Conservation (phyloP, 1,140 invertebrate species). For the Diachasmimorpha longicaudata region DNA sequence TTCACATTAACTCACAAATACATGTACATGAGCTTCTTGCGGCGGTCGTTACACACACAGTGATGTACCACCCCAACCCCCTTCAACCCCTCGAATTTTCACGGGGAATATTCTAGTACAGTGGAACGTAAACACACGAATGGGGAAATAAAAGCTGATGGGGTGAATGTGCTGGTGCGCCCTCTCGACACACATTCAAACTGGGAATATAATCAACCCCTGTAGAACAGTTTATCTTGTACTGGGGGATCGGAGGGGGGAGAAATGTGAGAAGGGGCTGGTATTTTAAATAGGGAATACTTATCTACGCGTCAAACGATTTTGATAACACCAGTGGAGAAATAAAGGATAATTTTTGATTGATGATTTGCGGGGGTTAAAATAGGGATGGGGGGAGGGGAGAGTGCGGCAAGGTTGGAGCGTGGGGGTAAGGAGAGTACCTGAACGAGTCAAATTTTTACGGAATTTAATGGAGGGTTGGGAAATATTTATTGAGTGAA, state of each 20-base stretch:
- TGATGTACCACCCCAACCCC: not conserved
- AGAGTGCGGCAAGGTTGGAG: no score
- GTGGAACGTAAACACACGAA: slow-evolving; percentile 9
- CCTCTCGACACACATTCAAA: slow-evolving; percentile 8
- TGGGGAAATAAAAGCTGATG: not conserved
- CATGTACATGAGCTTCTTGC: not conserved
- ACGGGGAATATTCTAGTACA: not conserved
- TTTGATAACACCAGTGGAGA: not conserved
- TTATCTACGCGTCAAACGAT: slow-evolving; percentile 46
- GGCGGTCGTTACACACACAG: not conserved
- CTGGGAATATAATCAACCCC: slow-evolving; percentile 51
- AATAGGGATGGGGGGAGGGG: no score
- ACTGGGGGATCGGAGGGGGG: slow-evolving; percentile 13
- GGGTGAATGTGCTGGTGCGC: not conserved
- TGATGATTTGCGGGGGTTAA: no score
- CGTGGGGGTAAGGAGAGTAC: no score
- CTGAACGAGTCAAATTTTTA: no score
- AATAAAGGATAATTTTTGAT: not conserved
- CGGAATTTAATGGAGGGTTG: no score
- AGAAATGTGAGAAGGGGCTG: slow-evolving; percentile 43
- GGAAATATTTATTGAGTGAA: no score
- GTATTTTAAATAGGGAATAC: slow-evolving; percentile 63
- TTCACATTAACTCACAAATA: slow-evolving; percentile 7
- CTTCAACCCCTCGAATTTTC: not conserved
- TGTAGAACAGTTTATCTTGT: slow-evolving; percentile 56